phyloP scores from a whole-genome alignment of 2,888 invertebrate species.

The Reticulitermes lucifugus region DNA sequence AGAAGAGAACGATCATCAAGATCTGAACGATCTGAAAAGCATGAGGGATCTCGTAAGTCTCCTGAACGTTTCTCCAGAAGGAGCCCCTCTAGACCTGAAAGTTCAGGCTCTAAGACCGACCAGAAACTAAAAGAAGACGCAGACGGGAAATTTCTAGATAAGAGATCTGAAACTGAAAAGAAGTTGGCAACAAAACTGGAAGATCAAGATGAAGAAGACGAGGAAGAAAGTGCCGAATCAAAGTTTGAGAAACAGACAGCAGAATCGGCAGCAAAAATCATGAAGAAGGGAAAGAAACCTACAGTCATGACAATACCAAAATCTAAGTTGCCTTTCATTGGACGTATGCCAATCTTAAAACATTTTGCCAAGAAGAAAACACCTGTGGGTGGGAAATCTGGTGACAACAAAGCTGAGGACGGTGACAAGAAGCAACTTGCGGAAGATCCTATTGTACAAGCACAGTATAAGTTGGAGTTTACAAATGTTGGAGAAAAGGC shows the following conservation, averaged over 20 bases:
- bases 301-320: constrained; percentile 63
- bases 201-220: constrained; percentile 48
- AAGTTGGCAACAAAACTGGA: neutral
- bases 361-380: constrained; percentile 63
- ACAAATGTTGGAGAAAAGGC: constrained; percentile 26
- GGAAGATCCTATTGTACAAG: constrained; percentile 33
- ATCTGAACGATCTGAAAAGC: constrained; percentile 15
- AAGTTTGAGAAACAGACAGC: constrained; percentile 61
- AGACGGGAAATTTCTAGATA: constrained; percentile 30
- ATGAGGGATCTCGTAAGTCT: constrained; percentile 27
- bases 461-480: constrained; percentile 25
- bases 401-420: constrained; percentile 27
- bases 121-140: constrained; percentile 7
- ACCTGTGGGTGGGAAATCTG: constrained; percentile 58
- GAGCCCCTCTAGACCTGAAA: constrained; percentile 20
- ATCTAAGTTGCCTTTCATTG: constrained; percentile 86
- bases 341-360: constrained; percentile 85
- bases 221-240: constrained; percentile 58
- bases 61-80: constrained; percentile 21
- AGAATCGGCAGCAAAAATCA: constrained; percentile 55
- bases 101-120: neutral
- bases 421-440: constrained; percentile 44
- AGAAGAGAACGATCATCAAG: constrained; percentile 24
- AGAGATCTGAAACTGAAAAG: constrained; percentile 28
- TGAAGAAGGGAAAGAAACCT: constrained; percentile 57